Conservation (phyloP, 2,113 vertebrate genomes). For the Zingel zingel region DNA sequence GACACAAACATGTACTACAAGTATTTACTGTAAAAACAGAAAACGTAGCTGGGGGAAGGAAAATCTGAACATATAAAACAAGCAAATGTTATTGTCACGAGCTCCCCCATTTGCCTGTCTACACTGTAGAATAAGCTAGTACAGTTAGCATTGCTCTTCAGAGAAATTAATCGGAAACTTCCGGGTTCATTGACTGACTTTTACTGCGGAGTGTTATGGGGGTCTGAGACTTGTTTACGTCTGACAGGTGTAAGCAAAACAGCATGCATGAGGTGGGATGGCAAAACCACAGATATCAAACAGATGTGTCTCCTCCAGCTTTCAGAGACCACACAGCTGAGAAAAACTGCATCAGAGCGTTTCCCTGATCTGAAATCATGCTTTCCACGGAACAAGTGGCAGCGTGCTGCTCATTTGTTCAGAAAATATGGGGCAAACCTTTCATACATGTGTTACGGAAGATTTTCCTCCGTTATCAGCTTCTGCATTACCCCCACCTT, state of each 20-base stretch:
- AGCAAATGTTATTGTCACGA: not conserved
- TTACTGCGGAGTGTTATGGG: not conserved
- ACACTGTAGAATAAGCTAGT: not conserved
- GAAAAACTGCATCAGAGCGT: slow-evolving; percentile 33
- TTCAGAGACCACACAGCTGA: slow-evolving; percentile 47
- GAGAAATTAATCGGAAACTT: not conserved
- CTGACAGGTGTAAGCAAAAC: not conserved
- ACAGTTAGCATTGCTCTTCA: not conserved
- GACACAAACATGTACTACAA: not conserved
- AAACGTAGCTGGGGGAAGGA: not conserved
- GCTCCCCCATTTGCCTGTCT: not conserved
- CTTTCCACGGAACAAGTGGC: slow-evolving; percentile 36
- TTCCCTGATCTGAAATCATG: not conserved
- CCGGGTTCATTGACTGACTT: not conserved
- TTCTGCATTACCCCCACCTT: slow-evolving; percentile 19
- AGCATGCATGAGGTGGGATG: not conserved
- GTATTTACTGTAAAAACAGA: not conserved
- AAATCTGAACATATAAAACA: not conserved
- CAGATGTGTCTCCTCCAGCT: not conserved
- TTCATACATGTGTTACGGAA: slow-evolving; percentile 6
- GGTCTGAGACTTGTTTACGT: slow-evolving; percentile 36
- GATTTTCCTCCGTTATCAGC: not conserved
- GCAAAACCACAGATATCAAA: slow-evolving; percentile 20
- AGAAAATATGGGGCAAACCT: slow-evolving; percentile 1
- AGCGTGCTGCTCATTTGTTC: slow-evolving; percentile 14